Conservation (phyloP, 2,113 vertebrate genomes). For the Platysteira castanea region DNA sequence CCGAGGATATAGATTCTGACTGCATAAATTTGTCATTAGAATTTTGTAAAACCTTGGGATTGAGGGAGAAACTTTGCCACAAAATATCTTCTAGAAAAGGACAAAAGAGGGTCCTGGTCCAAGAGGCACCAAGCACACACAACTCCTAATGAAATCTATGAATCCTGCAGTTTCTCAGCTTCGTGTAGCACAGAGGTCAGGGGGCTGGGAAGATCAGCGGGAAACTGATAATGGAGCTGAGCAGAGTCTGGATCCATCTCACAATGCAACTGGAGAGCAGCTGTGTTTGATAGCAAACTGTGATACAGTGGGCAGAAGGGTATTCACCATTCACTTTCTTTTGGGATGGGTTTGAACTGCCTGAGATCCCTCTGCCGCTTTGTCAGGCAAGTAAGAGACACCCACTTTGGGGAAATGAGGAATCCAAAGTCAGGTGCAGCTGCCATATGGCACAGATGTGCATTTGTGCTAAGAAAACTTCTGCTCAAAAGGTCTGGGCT, state of each 20-base stretch:
- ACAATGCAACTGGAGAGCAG: not conserved
- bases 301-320: not conserved
- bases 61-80: not conserved
- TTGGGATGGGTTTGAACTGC: not conserved
- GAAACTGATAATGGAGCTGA: not conserved
- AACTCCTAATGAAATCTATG: not conserved
- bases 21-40: not conserved
- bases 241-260: not conserved
- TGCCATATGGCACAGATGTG: not conserved
- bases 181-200: not conserved
- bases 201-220: not conserved
- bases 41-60: not conserved
- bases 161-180: not conserved
- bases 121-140: fast-evolving
- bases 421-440: not conserved
- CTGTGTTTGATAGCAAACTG: not conserved
- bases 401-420: not conserved
- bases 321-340: not conserved
- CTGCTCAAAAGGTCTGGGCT: not conserved
- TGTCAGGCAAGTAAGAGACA: not conserved
- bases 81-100: not conserved
- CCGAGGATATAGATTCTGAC: not conserved
- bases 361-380: not conserved
- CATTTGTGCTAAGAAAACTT: not conserved
- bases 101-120: not conserved